Evolutionary conservation across 2,888 invertebrate species (phyloP).

Genomic region (Galeruca laticollis): DNA sequence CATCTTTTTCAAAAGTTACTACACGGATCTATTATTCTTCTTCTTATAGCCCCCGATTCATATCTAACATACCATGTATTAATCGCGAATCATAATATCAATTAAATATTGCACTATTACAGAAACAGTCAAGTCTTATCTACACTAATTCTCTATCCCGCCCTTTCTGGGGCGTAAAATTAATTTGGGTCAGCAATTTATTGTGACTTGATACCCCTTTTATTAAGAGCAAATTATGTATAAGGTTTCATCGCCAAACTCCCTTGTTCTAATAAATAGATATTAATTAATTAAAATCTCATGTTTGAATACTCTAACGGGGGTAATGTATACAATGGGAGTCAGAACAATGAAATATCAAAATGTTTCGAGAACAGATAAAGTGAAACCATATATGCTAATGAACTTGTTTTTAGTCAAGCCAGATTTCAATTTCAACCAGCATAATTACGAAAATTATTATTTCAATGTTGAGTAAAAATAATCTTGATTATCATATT

Average conservation of each 20-base stretch:
- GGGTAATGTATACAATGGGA: not conserved
- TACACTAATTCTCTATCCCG: not conserved
- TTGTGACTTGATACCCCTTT: conserved; percentile 10
- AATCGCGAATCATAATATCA: too few species aligned
- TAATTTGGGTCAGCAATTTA: conserved; percentile 7
- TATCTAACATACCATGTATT: too few species aligned
- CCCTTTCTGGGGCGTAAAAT: not conserved
- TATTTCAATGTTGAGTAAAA: not conserved
- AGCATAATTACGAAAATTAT: conserved; percentile 1
- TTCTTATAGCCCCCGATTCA: too few species aligned
- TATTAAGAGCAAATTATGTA: conserved; percentile 9
- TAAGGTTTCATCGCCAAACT: conserved; percentile 8
- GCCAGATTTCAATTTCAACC: conserved; percentile 5
- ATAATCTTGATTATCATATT: not conserved
- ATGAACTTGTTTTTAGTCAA: conserved; percentile 9
- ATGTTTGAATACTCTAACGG: not conserved
- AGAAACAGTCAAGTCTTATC: too few species aligned
- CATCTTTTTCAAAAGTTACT: too few species aligned
- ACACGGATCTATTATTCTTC: too few species aligned
- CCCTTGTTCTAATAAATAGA: conserved; percentile 3
- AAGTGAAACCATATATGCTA: not conserved
- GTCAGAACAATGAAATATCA: conserved; percentile 12
- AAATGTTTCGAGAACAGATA: not conserved
- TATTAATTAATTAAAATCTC: conserved; percentile 12
- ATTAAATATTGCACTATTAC: too few species aligned